Percentiles rank a stretch among this genome's conserved stretches.
These are phyloP conservation scores for Leuciscus waleckii DNA, from an alignment of 2,797 vertebrate species.

Conservation along the genomic window DNA sequence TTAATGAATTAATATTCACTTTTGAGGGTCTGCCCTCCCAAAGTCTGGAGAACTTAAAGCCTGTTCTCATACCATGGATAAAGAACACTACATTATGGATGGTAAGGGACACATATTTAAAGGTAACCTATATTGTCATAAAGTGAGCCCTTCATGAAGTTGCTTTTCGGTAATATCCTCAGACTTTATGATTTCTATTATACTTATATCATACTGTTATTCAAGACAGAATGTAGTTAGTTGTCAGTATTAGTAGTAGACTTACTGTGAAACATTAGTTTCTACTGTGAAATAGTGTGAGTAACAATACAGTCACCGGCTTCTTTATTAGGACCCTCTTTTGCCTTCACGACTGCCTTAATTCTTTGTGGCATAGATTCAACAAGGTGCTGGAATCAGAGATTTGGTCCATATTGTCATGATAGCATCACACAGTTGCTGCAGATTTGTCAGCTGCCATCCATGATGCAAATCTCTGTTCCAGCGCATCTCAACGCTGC, in stretches of 20 bases:
- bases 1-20: background rate
- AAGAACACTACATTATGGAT: background rate
- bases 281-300: background rate
- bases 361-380: background rate
- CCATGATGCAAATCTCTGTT: conserved; percentile 63
- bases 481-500: conserved; percentile 57
- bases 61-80: background rate
- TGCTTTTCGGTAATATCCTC: background rate
- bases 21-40: conserved; percentile 18
- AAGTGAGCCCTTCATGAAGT: background rate
- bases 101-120: background rate
- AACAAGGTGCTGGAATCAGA: background rate
- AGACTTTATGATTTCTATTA: too few relatives aligned
- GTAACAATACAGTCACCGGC: background rate
- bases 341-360: background rate
- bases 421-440: conserved; percentile 19
- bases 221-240: background rate
- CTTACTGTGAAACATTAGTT: background rate
- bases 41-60: background rate
- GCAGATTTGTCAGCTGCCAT: conserved; percentile 70
- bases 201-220: too few relatives aligned
- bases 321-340: background rate
- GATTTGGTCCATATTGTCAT: background rate
- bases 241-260: background rate
- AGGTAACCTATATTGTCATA: background rate